Evolutionary conservation across 2,888 invertebrate genomes (phyloP), one percentile per base, ranked within the genome.

Genomic region (Ophion costatus): DNA sequence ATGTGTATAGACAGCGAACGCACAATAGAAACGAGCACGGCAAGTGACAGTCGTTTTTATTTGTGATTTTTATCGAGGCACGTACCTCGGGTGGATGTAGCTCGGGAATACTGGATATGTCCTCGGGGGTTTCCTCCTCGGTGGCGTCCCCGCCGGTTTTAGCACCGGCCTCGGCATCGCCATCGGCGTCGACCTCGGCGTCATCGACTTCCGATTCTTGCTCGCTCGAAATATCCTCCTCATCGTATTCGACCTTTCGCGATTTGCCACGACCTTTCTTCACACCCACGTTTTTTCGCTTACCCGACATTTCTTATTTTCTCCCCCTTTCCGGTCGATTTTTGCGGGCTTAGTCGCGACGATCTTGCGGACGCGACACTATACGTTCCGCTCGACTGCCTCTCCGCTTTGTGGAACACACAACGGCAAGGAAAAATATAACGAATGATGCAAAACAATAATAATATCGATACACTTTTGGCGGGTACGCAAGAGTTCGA

Each of bases 221-320:
- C 75, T 93, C 93, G 88, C 93, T 94, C 71, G 93, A 93, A 80
- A 93, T 93, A 86, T 93, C 93, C 83, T 93, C 93, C 38, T 93
- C 93, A 86, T 93, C 93, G 86, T 94, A 93, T 74, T 93, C 93
- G 57, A 92, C 92, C 87, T 92, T 94, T 70, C 90, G 90, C 45
- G 90, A 86, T 88, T 93, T 94, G 63, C 88, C 88, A 59, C 91
- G 92, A 38, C 89, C 89, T 84, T 93, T 93, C 87, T 92, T 93
- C 51, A 75, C 88, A 17, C 89, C 70, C 45, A 89, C 77, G 84
- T 84, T 89, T 90, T 93, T 93, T 67, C 93, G 90, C 77, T 93
- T 93, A 38, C 88, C 84, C 84, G 93, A 93, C 92, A 92, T 80
- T 69, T 45, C 11, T 24, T 64, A 14, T 57, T 20, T 17, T 69